Conservation (phyloP, 30 jellyfish, hydroid and myxozoan species). For the Turritopsis dohrnii region DNA sequence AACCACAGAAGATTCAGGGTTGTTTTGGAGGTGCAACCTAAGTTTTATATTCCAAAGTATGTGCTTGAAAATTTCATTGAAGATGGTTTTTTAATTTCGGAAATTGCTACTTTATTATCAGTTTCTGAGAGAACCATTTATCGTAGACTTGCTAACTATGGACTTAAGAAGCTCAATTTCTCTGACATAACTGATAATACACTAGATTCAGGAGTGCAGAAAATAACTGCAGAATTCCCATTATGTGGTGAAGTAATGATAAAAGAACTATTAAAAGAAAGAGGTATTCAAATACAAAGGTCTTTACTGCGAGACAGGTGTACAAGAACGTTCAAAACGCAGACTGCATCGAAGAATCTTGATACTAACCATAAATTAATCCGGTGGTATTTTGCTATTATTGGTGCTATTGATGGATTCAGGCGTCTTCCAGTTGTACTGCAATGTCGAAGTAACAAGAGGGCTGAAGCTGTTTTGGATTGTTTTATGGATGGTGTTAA, state of each 20-base stretch:
- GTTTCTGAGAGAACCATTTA: neutral
- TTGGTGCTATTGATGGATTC: neutral
- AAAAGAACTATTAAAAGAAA: neutral
- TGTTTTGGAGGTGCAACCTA: neutral
- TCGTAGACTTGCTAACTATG: neutral
- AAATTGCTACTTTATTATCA: neutral
- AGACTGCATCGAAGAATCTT: neutral
- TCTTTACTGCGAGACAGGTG: neutral
- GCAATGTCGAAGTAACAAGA: neutral
- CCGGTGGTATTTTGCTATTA: neutral
- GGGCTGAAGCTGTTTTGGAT: neutral
- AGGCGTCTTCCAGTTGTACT: neutral
- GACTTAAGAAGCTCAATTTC: neutral
- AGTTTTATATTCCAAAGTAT: too few species aligned
- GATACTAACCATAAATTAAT: neutral
- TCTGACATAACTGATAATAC: neutral
- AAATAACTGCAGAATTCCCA: too few species aligned
- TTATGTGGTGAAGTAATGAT: neutral
- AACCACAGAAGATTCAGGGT: too few species aligned
- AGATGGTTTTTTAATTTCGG: neutral
- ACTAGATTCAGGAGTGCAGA: too few species aligned
- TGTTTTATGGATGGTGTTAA: neutral
- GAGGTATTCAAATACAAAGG: neutral
- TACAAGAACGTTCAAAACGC: neutral
- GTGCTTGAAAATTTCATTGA: neutral